Percentiles rank a stretch among this genome's conserved stretches.
Evolutionary conservation across 2,888 invertebrate species (phyloP).

Genomic region (Cabera pusaria): DNA sequence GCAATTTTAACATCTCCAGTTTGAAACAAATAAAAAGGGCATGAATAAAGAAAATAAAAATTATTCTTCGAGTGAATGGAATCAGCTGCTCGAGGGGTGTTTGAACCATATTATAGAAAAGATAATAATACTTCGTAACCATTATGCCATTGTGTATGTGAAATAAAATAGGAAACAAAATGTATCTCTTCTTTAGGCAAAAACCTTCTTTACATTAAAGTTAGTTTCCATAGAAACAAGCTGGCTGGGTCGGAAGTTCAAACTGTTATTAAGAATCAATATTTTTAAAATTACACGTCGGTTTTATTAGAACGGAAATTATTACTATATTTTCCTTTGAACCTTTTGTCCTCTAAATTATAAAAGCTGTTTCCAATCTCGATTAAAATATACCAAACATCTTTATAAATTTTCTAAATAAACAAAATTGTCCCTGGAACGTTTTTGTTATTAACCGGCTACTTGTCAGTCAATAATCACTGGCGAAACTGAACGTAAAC

Average conservation of each 20-base stretch:
- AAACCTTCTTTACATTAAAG: constrained; percentile 26
- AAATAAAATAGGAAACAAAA: constrained; percentile 54
- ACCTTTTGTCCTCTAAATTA: too few species aligned
- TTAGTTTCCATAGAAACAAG: constrained; percentile 55
- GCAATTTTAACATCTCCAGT: not conserved
- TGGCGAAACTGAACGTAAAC: too few species aligned
- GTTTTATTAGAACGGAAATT: not conserved
- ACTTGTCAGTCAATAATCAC: too few species aligned
- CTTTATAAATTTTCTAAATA: not conserved
- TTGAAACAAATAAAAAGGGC: constrained; percentile 2
- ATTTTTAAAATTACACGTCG: constrained; percentile 21
- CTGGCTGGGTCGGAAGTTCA: constrained; percentile 51
- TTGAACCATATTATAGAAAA: too few species aligned
- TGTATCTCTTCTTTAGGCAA: constrained; percentile 31
- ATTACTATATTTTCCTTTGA: too few species aligned
- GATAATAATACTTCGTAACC: too few species aligned
- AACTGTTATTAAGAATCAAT: constrained; percentile 20
- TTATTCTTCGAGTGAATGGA: constrained; percentile 48
- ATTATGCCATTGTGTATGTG: constrained; percentile 27
- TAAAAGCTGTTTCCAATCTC: too few species aligned
- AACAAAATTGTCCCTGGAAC: constrained; percentile 1
- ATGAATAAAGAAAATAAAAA: constrained; percentile 16
- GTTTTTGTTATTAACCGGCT: constrained; percentile 40
- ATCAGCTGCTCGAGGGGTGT: constrained; percentile 66
- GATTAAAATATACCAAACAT: too few species aligned